Base-by-base conservation (phyloP, 1,140 invertebrate species). In the Neotoxoptera formosana region DNA sequence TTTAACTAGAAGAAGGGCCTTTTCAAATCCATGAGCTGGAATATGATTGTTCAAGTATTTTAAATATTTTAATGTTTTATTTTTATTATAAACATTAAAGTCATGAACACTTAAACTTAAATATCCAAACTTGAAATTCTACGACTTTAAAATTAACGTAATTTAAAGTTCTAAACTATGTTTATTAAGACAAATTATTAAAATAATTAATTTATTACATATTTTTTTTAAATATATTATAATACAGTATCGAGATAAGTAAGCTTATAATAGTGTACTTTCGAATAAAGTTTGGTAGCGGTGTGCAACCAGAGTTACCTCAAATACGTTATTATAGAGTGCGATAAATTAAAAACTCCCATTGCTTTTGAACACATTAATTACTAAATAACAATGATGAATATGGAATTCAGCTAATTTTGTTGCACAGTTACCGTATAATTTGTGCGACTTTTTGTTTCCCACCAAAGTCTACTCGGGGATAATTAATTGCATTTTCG, bases 321-420 rank as follows among this genome's bases (percentile, higher is more conserved):
- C 89, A 67, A 90, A 90, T 41, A 90, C 89, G 25, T 67, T 90
- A 67, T 89, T 90, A 90, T 67, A 90, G 41, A 45, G 36, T 20
- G 56, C 56, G 30, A 90, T 90, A 90, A 90, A 90, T 90, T 90
- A 90, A 90, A 90, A 90, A 60, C 48, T 89, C 88, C 25, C 88
- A 53, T 51, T 56, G 34, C 89, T 30, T 90, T 67, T 90, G 89
- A 67, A 67, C 89, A 45, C 53, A 90, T 90, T 90, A 90, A 90
- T 90, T 90, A 90, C 53, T 67, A 67, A 90, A 90, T 41, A 90
- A 90, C 89, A 60, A 90, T 67, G 89, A 90, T 67, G 53, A 90
- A 90, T 90, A 90, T 90, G 36, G 36, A 60, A 90, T 90, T 47
- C 60, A 90, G 25, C 34, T 67, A 90, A 90, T 90, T 90, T 90